Evolutionary conservation across 2,113 vertebrate genomes (phyloP), one percentile per base, ranked within the genome.

Genomic region (Rutilus rutilus): DNA sequence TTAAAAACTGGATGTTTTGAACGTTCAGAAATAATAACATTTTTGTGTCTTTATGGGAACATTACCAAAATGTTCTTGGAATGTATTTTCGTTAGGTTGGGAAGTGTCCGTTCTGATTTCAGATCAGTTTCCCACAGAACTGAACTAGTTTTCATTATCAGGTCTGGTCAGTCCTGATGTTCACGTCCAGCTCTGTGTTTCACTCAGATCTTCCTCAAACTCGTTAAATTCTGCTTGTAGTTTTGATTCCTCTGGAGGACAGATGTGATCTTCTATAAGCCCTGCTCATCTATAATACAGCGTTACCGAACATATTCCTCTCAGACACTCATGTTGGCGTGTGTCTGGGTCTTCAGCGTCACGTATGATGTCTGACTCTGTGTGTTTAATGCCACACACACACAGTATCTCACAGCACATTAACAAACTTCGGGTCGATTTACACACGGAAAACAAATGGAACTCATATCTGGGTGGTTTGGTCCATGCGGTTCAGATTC

Each of bases 211-310:
- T 12, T 42, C 19, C 67, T 69, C 65, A 69, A 67, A 67, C 30
- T 19, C 0, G 7, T 33, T 67, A 8, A 36, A 5, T 10, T 69
- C 30, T 69, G 17, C 65, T 9, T 36, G 64, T 17, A 67, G 64
- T 17, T 36, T 33, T 71, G 67, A 71, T 71, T 39, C 9, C 67
- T 71, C 33, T 11, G 33, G 65, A 69, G 67, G 67, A 71, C 67
- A 39, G 67, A 23, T 39, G 65, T 69, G 65, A 69, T 69, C 8
- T 39, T 69, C 11, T 1, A 10, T 11, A 69, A 69, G 65, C 21
- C 17, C 33, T 5, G 67, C 67, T 71, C 67, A 71, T 71, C 67
- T 71, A 71, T 71, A 39, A 71, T 39, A 39, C 67, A 71, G 33
- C 19, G 33, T 23, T 69, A 69, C 11, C 19, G 36, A 39, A 71